Evolutionary conservation across 2,113 vertebrate species (phyloP), one percentile per base, ranked within the genome.

Genomic region (Sander vitreus): DNA sequence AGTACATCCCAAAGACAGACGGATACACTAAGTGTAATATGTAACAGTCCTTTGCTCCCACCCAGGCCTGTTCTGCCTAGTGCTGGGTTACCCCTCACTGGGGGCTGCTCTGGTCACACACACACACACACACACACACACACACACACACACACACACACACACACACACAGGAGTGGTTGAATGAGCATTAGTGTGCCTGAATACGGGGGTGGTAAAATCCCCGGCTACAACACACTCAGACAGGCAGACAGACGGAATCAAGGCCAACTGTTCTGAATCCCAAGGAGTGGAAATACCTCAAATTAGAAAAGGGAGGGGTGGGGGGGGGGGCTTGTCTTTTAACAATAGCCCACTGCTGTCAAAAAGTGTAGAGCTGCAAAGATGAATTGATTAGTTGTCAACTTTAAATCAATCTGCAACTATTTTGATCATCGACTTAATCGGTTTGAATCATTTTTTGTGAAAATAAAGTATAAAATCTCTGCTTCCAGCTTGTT

Each of bases 151-250:
- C 23, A 81, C 39, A 59, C 48, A 50, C 66, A 74, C 25, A 80
- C 39, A 55, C 30, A 58, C 33, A 78, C n/a, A 23, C 50, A 73
- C 36, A 86, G 25, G 70, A 70, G 60, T 81, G 77, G 73, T 80
- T 89, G 91, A 89, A 92, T 91, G 85, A 91, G 90, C 69, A 81
- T 87, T 81, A 88, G 76, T 88, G 90, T 82, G 90, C 79, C 85
- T 84, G 81, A 84, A 84, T 65, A 84, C 65, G 90, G 91, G 85
- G 88, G 89, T 27, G 85, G 85, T 85, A 70, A 93, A 94, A 90
- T 88, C 90, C 91, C 90, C 86, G 45, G 36, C 66, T 74, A 27
- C 72, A 71, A 72, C 69, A 69, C 65, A 83, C 48, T 50, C 69
- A 78, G 73, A 88, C 80, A 70, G 54, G 50, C 65, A 85, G 66